Base-by-base conservation (phyloP, 2,888 invertebrate species). In the Diarsia dahlii region DNA sequence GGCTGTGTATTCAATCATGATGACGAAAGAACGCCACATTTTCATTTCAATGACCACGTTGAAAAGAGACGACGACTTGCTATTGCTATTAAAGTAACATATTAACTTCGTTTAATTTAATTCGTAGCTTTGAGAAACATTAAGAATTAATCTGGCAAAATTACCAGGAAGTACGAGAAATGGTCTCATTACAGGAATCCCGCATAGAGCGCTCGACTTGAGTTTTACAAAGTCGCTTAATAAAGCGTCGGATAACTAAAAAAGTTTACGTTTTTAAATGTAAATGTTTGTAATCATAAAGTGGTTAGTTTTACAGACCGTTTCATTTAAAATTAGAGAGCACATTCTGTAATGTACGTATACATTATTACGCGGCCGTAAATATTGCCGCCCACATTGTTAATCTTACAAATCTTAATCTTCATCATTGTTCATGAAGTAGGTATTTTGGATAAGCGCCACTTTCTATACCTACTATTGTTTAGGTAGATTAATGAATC, bases 131-230 rank as follows among this genome's bases (percentile, higher is more conserved):
- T 77, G 69, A 74, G 78, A 67, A 82, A 86, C 85, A 77, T 84
- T 81, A 80, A 80, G 77, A 80, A 82, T 84, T 81, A 82, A 86
- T 84, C 76, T 71, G 81, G 65, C 63, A 65, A 76, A 86, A 81
- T 86, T 83, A 80, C 77, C 66, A 66, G 77, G 78, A 79, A 78
- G 76, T 78, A 34, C 75, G 77, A 78, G 76, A 73, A 84, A 82
- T 75, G 76, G 76, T 72, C 80, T 82, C 76, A 78, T 85, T 84
- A 80, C 70, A 74, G 46, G 52, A 73, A 76, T 70, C 74, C 56
- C 76, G 72, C 68, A 66, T 70, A 65, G 79, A 71, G 76, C 66
- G 65, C 80, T 78, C 73, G 71, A 58, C 80, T 85, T 68, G 52
- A 79, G 78, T 78, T 80, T 78, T 58, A 71, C 74, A 65, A 71